Percentiles rank a stretch among this genome's conserved stretches.
phyloP scores from a whole-genome alignment of 2,797 vertebrate genomes.

The Paratrypauchen microcephalus region DNA sequence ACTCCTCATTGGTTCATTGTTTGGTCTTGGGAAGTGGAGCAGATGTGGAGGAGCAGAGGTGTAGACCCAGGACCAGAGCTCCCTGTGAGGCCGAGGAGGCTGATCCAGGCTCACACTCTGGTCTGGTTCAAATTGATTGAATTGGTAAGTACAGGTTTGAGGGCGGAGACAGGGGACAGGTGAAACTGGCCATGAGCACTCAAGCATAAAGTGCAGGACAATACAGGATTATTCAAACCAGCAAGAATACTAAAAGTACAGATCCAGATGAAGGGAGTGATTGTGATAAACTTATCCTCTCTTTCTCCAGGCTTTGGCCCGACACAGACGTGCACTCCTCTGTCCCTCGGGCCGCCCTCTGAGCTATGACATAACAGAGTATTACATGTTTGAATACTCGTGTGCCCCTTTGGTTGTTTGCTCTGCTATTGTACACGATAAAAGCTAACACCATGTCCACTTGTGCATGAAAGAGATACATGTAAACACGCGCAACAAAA shows the following conservation, averaged over 20 bases:
- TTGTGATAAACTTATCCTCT: no score
- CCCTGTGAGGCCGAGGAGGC: constrained; percentile 71
- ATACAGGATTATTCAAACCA: background rate
- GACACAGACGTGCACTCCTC: background rate
- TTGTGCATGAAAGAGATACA: constrained; percentile 10
- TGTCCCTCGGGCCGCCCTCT: background rate
- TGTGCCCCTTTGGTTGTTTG: constrained; percentile 28
- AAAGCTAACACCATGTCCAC: constrained; percentile 30
- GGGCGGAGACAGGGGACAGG: background rate
- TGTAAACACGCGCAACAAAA: constrained; percentile 39
- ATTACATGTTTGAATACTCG: background rate
- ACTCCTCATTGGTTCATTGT: constrained; percentile 44
- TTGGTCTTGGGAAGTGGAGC: constrained; percentile 73
- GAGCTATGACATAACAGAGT: background rate
- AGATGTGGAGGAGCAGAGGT: constrained; percentile 68
- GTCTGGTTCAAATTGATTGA: background rate
- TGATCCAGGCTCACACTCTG: constrained; percentile 69
- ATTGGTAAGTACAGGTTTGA: no score
- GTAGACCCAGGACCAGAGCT: constrained; percentile 52
- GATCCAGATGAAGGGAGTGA: no score
- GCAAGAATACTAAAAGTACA: background rate
- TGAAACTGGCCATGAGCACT: background rate
- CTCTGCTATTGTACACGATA: constrained; percentile 11
- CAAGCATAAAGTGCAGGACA: background rate
- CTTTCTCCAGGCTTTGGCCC: background rate